Base-by-base conservation (phyloP, 1,140 invertebrate species). In the Plodia interpunctella region DNA sequence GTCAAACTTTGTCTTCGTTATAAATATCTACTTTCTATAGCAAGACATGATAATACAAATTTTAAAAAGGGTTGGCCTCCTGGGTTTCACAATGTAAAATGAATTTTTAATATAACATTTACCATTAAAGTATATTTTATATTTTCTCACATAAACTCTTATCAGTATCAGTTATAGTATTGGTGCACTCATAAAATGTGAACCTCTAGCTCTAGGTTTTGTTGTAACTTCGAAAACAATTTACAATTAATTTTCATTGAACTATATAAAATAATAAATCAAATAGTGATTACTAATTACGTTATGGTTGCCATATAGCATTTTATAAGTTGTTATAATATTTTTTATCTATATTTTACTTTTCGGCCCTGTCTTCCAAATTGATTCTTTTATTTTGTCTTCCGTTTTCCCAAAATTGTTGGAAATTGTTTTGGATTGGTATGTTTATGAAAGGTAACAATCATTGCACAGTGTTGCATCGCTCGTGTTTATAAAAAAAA, bases 331-430 rank as follows among this genome's bases (percentile, higher is more conserved):
- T 66, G 17, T 61, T 65, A 61, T 17, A 44, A 44, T 64, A 57
- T 70, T 70, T 53, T 65, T 65, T 63, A 44, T 38, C 25, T 55
- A 35, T 63, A 61, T 25, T 62, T 68, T 63, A 58, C 5, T 54
- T 80, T 78, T 72, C 54, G 70, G 69, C 58, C 56, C 60, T 71
- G 80, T 83, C 80, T 85, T 87, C 83, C 83, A 80, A 78, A 74
- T 73, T 77, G 21, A 70, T 60, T 59, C 72, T 57, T 62, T 60
- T 60, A 66, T 69, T 72, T 72, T 30, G 72, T 79, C 69, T 77
- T 75, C 63, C 69, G 38, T 32, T 11, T 5, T 32, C 30, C 10
- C 30, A 32, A 32, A 59, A 67, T 4, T 60, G 35, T 51, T 59
- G 44, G 60, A 32, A 63, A 58, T 52, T 62, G 53, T 19, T 53